A percentile compares a stretch with the other conserved stretches of the same genome.
Conservation (phyloP, 1,140 invertebrate species). For the Globodera ellingtonae region DNA sequence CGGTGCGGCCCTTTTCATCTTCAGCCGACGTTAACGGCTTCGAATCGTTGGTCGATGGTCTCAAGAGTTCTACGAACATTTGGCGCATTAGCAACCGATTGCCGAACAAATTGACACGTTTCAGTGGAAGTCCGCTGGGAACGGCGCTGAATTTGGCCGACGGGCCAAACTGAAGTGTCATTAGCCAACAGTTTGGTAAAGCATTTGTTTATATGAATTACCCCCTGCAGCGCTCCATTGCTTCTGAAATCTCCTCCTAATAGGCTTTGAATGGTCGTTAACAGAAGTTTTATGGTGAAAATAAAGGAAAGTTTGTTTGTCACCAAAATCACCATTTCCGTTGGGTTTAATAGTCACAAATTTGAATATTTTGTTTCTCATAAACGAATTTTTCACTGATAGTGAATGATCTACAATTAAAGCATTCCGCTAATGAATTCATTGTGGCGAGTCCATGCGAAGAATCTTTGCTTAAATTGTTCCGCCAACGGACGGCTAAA, state of each 20-base stretch:
- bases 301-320: background rate
- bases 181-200: background rate
- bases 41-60: background rate
- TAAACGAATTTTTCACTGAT: no score
- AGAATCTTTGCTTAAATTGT: no score
- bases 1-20: background rate
- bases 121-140: slow-evolving; percentile 15
- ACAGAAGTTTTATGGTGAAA: no score
- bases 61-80: slow-evolving; percentile 25
- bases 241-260: no score
- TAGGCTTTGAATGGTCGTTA: no score
- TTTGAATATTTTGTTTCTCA: background rate
- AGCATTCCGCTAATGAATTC: no score
- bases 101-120: slow-evolving; percentile 14
- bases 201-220: background rate
- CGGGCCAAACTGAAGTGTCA: background rate
- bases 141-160: slow-evolving; percentile 14
- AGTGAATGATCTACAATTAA: no score
- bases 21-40: background rate
- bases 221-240: no score
- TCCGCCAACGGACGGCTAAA: no score
- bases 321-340: background rate
- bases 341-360: background rate
- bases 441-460: no score
- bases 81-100: slow-evolving; percentile 14